Conservation (phyloP, 2,797 vertebrate genomes). For the Urophycis tenuis region DNA sequence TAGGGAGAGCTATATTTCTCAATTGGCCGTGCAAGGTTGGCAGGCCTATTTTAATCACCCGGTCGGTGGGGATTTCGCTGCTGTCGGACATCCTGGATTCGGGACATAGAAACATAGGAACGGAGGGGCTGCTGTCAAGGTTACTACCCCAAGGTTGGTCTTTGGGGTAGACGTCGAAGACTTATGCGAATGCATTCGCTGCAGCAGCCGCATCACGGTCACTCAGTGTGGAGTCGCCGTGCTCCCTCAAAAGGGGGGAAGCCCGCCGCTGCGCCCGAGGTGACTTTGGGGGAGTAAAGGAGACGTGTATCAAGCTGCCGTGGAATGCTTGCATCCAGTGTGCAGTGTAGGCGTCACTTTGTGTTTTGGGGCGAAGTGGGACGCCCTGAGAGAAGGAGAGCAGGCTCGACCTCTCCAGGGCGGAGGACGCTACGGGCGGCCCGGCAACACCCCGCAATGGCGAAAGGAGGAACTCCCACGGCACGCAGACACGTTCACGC, state of each 20-base stretch:
- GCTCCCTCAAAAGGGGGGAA: constrained; percentile 56
- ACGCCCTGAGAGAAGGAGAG: constrained; percentile 44
- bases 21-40: constrained; percentile 44
- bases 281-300: constrained; percentile 39
- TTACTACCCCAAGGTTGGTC: constrained; percentile 48
- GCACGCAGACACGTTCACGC: constrained; percentile 36
- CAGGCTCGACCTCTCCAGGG: constrained; percentile 50
- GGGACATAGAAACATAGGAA: constrained; percentile 35
- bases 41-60: constrained; percentile 72
- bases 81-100: constrained; percentile 72
- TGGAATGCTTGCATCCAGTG: constrained; percentile 52
- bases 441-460: constrained; percentile 73
- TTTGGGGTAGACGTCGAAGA: constrained; percentile 45
- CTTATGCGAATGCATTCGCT: constrained; percentile 52
- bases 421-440: constrained; percentile 54
- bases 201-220: constrained; percentile 63
- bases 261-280: constrained; percentile 57
- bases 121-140: constrained; percentile 49
- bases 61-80: constrained; percentile 68
- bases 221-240: constrained; percentile 63
- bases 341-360: not conserved
- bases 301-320: constrained; percentile 38
- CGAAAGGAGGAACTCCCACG: constrained; percentile 75
- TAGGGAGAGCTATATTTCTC: constrained; percentile 32
- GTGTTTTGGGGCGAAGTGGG: constrained; percentile 11